A percentile compares a stretch with the other conserved stretches of the same genome.
phyloP scores from a whole-genome alignment of 2,113 vertebrate genomes.

The Leucopternis melanops region DNA sequence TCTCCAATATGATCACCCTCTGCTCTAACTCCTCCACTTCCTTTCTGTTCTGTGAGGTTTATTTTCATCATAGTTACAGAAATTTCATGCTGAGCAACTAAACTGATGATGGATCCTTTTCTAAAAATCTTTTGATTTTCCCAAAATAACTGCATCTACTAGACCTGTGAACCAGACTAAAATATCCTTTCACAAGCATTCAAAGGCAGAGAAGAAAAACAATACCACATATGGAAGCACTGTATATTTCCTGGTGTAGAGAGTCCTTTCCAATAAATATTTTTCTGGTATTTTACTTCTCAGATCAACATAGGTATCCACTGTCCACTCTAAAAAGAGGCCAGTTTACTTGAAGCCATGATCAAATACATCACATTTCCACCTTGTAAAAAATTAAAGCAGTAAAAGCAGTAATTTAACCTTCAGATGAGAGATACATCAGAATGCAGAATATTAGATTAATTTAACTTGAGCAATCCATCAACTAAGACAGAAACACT shows the following conservation, averaged over 20 bases:
- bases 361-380: neutral
- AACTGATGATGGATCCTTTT: neutral
- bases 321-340: neutral
- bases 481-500: neutral
- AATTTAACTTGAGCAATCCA: neutral
- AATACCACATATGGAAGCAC: neutral
- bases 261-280: neutral
- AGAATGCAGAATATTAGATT: neutral
- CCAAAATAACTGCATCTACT: neutral
- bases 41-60: slow-evolving; percentile 1
- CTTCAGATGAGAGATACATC: neutral
- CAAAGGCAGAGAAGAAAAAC: neutral
- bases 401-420: neutral
- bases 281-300: neutral
- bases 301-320: neutral
- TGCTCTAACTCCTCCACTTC: neutral
- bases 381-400: neutral
- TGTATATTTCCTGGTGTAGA: neutral
- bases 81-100: neutral
- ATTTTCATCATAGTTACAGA: neutral
- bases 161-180: neutral
- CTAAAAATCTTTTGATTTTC: neutral
- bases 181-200: neutral
- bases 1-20: neutral
- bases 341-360: neutral